Percentiles rank a stretch among this genome's conserved stretches.
These are phyloP conservation scores for Myodes glareolus DNA, from an alignment of 2,113 vertebrate species.

Conservation along the genomic window DNA sequence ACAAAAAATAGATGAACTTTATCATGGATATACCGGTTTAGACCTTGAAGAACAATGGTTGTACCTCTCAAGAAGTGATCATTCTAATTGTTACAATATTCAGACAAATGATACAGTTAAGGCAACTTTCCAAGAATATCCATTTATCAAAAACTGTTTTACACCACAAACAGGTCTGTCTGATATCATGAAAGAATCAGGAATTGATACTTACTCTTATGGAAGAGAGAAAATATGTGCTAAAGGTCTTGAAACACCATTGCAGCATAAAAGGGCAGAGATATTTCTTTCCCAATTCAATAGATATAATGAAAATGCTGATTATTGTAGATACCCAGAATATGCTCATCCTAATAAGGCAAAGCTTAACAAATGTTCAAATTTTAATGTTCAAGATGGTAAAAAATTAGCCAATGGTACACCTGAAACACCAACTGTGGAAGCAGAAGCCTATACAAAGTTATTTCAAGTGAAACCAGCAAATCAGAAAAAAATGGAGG, in stretches of 20 bases:
- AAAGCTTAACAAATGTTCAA: conserved; percentile 84
- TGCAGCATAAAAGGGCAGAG: conserved; percentile 84
- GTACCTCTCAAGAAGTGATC: conserved; percentile 82
- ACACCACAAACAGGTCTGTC: conserved; percentile 78
- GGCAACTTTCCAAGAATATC: conserved; percentile 83
- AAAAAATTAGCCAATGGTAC: conserved; percentile 84
- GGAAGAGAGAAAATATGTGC: conserved; percentile 85
- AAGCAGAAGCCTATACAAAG: conserved; percentile 84
- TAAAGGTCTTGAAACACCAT: conserved; percentile 83
- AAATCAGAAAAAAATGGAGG: conserved; percentile 87
- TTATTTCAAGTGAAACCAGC: conserved; percentile 87
- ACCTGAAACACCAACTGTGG: conserved; percentile 80
- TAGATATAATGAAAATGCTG: conserved; percentile 82
- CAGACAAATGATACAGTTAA: conserved; percentile 84
- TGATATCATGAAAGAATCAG: conserved; percentile 84
- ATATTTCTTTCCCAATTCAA: conserved; percentile 82
- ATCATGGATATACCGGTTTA: conserved; percentile 75
- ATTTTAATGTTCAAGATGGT: conserved; percentile 83
- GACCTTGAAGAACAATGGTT: conserved; percentile 86
- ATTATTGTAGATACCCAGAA: conserved; percentile 84
- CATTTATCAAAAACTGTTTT: conserved; percentile 83
- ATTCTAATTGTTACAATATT: conserved; percentile 79
- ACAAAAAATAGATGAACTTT: conserved; percentile 86
- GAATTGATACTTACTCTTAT: conserved; percentile 81
- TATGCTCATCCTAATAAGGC: conserved; percentile 83